Base-by-base conservation (phyloP, 2,797 vertebrate genomes). In the Pseudopleuronectes americanus region DNA sequence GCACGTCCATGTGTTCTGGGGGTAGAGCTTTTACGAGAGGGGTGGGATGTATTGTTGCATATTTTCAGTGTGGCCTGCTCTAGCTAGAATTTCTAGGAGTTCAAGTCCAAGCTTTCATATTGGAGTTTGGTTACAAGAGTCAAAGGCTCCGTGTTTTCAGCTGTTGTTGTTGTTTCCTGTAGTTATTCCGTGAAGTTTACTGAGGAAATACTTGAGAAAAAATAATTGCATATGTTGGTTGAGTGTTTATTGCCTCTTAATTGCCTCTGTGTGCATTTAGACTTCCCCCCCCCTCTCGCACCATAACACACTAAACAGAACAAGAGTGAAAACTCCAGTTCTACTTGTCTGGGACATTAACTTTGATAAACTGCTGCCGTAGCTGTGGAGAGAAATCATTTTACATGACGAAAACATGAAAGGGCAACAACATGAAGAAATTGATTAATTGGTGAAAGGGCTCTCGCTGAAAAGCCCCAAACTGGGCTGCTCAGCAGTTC, bases 401-500 rank as follows among this genome's bases (percentile, higher is more conserved):
- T 56, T 31, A 69, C 33, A 66, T n/a, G 56, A 77, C 74, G 23
- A 55, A 81, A 78, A 84, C 76, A 77, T 85, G 43, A 86, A 83
- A 80, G 31, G 24, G 41, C 3, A 55, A 55, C 24, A 58, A 82
- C 41, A 68, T 55, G 62, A 68, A 76, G 14, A 74, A 64, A 83
- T 28, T 8, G 47, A 84, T 83, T 86, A 56, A 85, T 71, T 48
- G 56, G 57, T 64, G 52, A 76, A 75, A 85, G 57, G 12, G 48
- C 62, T 76, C 41, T 61, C 54, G 68, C 51, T 66, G 68, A 79
- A 90, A 88, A 89, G 75, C 69, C 83, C 71, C 69, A 76, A 80
- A 79, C 67, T 17, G 57, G 55, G 66, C 65, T 64, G 62, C 76
- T 86, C 68, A 79, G 84, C 82, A 74, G 61, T 79, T 84, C 76